Evolutionary conservation across 2,888 invertebrate genomes (phyloP), one percentile per base, ranked within the genome.

Genomic region (Spilarctia lutea): DNA sequence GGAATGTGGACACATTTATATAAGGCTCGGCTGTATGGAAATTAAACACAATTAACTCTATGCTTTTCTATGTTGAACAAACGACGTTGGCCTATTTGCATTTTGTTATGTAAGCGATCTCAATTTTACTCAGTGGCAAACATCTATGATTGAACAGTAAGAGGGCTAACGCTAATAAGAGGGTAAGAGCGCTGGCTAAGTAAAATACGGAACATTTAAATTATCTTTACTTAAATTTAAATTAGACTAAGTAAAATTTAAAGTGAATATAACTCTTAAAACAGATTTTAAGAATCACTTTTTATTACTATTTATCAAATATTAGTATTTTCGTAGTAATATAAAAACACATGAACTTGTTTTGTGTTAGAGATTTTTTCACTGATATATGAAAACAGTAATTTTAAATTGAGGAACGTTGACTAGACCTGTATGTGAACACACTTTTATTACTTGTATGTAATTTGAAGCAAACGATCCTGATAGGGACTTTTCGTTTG

Each of bases 31-130:
- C 33, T 79, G 70, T 83, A 85, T 82, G 82, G 82, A 82, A 80
- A 84, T 81, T 79, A 82, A 80, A 80, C 66, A 76, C 77, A 83
- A 80, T 85, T 83, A 81, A 82, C 76, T 73, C 63, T 70, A 77
- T 73, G 78, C 78, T 84, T 85, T 80, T 71, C 74, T 80, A 78
- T 63, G 67, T 72, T 68, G 63, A 75, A 75, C 71, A 77, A 79
- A 78, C 72, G 39, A 73, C 74, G 65, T 70, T 72, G 39, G 68
- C 39, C 52, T 81, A 80, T 79, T 85, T 83, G 71, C 78, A 83
- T 83, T 73, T 75, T 77, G 71, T 85, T 79, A 75, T 73, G 73
- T 81, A 73, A 78, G 66, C 65, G 63, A 72, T 68, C 66, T 74
- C 56, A 72, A 74, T 72, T 77, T 77, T 72, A 72, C 72, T 73